Evolutionary conservation across 2,797 vertebrate genomes (phyloP).

Genomic region (Salarias fasciatus): DNA sequence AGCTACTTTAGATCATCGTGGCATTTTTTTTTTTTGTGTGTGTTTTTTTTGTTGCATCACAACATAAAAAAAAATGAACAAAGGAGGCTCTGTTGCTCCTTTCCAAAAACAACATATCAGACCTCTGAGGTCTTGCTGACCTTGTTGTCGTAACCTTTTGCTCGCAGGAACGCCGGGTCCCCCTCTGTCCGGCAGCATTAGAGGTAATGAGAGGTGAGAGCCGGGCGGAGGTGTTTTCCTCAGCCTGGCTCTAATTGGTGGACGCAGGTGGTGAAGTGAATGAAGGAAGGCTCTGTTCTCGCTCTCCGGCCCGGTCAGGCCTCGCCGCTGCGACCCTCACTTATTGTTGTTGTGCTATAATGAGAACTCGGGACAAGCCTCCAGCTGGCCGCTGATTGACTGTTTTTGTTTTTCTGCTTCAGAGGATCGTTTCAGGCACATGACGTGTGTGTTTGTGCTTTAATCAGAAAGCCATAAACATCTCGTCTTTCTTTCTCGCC

Average conservation of each 20-base stretch:
- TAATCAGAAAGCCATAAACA: background rate
- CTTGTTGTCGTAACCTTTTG: too few species aligned
- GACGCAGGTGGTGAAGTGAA: constrained; percentile 25
- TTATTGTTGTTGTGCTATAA: constrained; percentile 44
- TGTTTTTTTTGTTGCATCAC: too few species aligned
- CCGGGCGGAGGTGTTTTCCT: constrained; percentile 22
- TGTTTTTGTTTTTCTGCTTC: background rate
- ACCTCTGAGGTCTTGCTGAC: background rate
- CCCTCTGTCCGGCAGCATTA: background rate
- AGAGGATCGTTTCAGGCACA: background rate
- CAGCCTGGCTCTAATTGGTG: constrained; percentile 30
- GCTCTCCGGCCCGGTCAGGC: background rate
- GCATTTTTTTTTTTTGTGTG: too few species aligned
- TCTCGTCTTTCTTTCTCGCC: background rate
- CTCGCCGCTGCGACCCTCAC: constrained; percentile 3
- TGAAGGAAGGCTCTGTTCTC: constrained; percentile 40
- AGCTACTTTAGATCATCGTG: too few species aligned
- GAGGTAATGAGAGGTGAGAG: constrained; percentile 11
- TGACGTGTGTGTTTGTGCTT: background rate
- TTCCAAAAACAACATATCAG: background rate
- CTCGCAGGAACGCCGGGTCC: background rate
- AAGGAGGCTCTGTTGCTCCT: background rate
- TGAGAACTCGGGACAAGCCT: background rate
- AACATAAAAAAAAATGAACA: too few species aligned
- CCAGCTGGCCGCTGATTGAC: too few species aligned